A percentile compares a stretch with the other conserved stretches of the same genome.
These are phyloP conservation scores for Gymnobelideus leadbeateri DNA, from an alignment of 2,113 vertebrate species.

Conservation along the genomic window DNA sequence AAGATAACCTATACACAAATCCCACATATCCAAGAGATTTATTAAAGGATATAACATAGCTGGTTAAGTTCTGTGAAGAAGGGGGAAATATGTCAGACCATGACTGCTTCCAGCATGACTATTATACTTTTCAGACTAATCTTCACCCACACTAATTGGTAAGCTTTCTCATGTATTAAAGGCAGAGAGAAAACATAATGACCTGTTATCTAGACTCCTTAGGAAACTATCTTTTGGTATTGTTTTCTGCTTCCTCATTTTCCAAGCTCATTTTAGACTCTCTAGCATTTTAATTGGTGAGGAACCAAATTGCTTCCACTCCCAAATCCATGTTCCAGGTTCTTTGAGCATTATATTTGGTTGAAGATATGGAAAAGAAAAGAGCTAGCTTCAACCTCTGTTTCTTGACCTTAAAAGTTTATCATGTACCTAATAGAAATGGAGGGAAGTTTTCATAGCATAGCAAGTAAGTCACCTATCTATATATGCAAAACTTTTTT, in stretches of 20 bases:
- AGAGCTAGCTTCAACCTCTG: not conserved
- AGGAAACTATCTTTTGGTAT: not conserved
- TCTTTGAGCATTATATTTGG: not conserved
- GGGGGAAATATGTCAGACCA: not conserved
- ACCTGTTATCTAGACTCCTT: not conserved
- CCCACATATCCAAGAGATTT: not conserved
- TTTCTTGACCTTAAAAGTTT: not conserved
- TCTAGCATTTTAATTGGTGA: not conserved
- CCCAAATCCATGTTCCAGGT: not conserved
- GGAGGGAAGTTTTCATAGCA: not conserved
- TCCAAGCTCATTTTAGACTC: not conserved
- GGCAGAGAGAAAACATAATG: not conserved
- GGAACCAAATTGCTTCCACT: not conserved
- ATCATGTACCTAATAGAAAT: not conserved
- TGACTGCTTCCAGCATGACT: not conserved
- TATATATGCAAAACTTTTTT: not conserved
- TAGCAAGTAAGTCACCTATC: not conserved
- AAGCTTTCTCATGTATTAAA: not conserved
- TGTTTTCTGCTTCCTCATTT: not conserved
- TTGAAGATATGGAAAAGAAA: not conserved
- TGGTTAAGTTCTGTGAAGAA: not conserved
- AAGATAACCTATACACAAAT: not conserved
- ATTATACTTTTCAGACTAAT: not conserved
- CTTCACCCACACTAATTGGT: not conserved
- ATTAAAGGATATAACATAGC: not conserved